A percentile compares a stretch with the other conserved stretches of the same genome.
phyloP scores from a whole-genome alignment of 1,140 invertebrate genomes.

The Leptopilina clavipes region DNA sequence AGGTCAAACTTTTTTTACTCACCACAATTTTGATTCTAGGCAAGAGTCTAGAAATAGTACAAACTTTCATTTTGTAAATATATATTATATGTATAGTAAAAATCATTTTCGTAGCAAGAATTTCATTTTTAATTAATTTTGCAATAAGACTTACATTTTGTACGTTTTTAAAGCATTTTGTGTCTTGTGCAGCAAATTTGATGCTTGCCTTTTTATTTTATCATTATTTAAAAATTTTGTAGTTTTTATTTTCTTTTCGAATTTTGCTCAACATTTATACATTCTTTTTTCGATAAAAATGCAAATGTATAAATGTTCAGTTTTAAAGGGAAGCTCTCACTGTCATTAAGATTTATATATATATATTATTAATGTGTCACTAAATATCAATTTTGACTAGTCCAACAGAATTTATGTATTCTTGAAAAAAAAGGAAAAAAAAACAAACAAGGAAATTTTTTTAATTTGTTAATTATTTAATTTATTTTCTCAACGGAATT shows the following conservation, averaged over 20 bases:
- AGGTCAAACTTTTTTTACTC: not conserved
- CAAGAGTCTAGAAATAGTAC: not conserved
- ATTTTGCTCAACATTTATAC: not conserved
- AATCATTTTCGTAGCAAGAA: not conserved
- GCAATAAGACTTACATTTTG: not conserved
- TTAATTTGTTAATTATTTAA: not conserved
- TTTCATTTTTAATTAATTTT: not conserved
- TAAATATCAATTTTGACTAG: conserved; percentile 10
- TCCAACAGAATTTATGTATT: conserved; percentile 10
- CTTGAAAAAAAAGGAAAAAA: not conserved
- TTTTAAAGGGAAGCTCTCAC: not conserved
- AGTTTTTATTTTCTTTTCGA: not conserved
- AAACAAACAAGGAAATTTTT: not conserved
- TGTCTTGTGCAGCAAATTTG: not conserved
- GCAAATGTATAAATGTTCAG: not conserved
- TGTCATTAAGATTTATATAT: conserved; percentile 7
- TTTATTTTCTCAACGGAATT: not conserved
- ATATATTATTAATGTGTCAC: not conserved
- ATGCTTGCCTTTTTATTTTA: not conserved
- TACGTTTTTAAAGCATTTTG: not conserved
- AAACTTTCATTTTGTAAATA: conserved; percentile 7
- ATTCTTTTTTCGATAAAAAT: conserved; percentile 15
- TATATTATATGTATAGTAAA: not conserved
- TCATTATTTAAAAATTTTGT: not conserved
- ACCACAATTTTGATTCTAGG: not conserved